phyloP scores from a whole-genome alignment of 2,113 vertebrate species.

The Theropithecus gelada region DNA sequence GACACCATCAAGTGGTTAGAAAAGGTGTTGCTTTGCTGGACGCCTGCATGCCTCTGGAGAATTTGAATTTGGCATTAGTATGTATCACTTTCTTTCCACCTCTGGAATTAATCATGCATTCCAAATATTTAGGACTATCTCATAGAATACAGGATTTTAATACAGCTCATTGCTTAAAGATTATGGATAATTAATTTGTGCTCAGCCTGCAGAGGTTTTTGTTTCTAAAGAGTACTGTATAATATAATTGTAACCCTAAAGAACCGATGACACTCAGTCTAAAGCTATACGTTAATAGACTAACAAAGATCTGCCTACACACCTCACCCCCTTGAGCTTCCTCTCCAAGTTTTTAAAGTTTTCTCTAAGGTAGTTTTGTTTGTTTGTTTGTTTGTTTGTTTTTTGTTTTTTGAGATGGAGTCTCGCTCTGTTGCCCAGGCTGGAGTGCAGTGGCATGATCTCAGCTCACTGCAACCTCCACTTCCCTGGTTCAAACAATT shows the following conservation, averaged over 20 bases:
- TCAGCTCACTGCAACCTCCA: too few relatives aligned
- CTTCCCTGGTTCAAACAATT: too few relatives aligned
- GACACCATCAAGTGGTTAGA: not conserved
- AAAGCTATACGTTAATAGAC: not conserved
- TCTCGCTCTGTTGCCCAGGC: too few relatives aligned
- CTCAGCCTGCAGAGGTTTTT: not conserved
- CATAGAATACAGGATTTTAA: conserved; percentile 6
- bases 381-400: too few relatives aligned
- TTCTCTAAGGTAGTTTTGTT: not conserved
- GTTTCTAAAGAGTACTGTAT: not conserved
- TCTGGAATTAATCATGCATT: not conserved
- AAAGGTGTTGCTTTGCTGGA: conserved; percentile 37
- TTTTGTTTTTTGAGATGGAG: too few relatives aligned
- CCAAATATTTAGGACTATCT: not conserved
- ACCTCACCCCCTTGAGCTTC: too few relatives aligned
- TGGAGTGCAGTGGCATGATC: too few relatives aligned
- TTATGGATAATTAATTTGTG: not conserved
- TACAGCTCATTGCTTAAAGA: not conserved
- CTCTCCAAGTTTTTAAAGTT: not conserved
- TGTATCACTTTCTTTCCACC: not conserved
- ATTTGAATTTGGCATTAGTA: not conserved
- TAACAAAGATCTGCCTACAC: not conserved
- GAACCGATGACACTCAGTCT: not conserved
- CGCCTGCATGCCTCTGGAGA: not conserved
- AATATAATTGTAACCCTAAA: not conserved